Percentiles rank a stretch among this genome's conserved stretches.
Conservation (phyloP, 2,797 vertebrate genomes). For the Decapterus maruadsi region DNA sequence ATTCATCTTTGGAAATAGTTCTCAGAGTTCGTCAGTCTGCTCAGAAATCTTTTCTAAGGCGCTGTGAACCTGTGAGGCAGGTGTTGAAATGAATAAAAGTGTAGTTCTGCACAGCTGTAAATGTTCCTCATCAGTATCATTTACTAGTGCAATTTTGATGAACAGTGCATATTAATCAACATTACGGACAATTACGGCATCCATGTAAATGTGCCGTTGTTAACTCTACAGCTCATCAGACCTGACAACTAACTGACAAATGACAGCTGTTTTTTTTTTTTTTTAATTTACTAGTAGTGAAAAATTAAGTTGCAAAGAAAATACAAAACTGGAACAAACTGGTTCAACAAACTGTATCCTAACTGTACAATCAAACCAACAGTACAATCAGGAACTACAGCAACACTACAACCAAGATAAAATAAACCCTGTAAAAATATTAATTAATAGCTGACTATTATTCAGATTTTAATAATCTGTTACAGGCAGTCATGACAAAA, state of each 20-base stretch:
- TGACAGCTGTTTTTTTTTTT: too few species aligned
- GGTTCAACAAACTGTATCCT: not conserved
- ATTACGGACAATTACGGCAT: not conserved
- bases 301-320: not conserved
- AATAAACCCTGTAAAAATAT: too few species aligned
- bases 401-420: too few species aligned
- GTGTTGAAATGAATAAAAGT: not conserved
- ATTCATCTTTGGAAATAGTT: not conserved
- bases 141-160: not conserved
- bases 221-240: not conserved
- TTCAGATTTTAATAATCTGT: too few species aligned
- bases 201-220: not conserved
- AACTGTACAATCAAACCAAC: not conserved
- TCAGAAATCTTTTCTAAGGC: not conserved
- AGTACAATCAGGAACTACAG: too few species aligned
- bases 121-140: not conserved
- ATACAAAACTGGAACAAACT: not conserved
- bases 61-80: too few species aligned
- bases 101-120: not conserved
- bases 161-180: not conserved
- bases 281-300: not conserved
- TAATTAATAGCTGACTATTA: too few species aligned
- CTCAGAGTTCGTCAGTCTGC: not conserved
- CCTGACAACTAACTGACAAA: not conserved
- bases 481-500: too few species aligned